Percentiles rank a stretch among this genome's conserved stretches.
phyloP scores from a whole-genome alignment of 2,888 invertebrate genomes.

The Lasius platythorax region DNA sequence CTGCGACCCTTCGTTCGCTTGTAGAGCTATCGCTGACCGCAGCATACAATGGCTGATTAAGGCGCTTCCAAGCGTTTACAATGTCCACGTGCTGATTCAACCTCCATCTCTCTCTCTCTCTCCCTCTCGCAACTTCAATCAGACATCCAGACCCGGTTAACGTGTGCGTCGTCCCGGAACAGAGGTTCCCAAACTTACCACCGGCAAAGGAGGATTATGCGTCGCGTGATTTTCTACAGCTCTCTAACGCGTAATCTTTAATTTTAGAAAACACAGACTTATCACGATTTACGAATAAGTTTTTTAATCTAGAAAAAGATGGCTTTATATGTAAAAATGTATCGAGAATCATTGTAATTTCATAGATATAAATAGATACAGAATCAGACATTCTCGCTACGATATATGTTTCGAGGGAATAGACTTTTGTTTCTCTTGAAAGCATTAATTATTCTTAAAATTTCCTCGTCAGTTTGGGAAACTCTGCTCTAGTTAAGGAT shows the following conservation, averaged over 20 bases:
- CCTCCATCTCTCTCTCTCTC: conserved; percentile 15
- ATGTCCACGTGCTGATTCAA: conserved; percentile 73
- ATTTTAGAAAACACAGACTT: neutral
- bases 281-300: neutral
- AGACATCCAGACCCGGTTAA: conserved; percentile 69
- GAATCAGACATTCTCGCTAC: neutral
- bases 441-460: neutral
- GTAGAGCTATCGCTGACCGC: conserved; percentile 62
- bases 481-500: conserved; percentile 5
- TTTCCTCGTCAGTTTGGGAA: conserved; percentile 18
- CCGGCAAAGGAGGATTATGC: neutral
- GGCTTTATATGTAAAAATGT: neutral
- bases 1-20: conserved; percentile 62
- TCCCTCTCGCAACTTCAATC: conserved; percentile 77
- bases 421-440: neutral
- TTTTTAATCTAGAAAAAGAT: neutral
- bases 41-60: conserved; percentile 82
- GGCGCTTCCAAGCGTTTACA: conserved; percentile 82
- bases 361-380: neutral
- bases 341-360: neutral
- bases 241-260: neutral
- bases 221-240: neutral
- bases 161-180: conserved; percentile 57
- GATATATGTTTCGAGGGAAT: neutral
- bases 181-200: neutral